Base-by-base conservation (phyloP, 2,113 vertebrate species). In the Chaenogobius annularis region DNA sequence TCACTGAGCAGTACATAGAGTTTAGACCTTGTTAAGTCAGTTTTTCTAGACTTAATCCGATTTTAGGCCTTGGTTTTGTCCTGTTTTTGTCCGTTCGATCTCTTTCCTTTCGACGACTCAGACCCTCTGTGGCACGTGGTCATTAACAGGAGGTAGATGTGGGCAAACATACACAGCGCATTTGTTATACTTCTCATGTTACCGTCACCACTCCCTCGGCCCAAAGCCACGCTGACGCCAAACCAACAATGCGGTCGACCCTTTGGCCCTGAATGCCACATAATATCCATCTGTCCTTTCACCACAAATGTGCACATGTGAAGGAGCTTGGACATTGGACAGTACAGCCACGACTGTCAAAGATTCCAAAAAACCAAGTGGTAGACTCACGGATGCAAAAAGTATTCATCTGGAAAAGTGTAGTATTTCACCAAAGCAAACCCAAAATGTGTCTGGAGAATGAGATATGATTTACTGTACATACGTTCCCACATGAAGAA, bases 141-240 rank as follows among this genome's bases (percentile, higher is more conserved):
- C 55, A 26, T 56, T 12, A 12, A 56, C 55, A 56, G 55, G 55
- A 23, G 20, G 20, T 23, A 23, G 22, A 12, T 23, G 55, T 10
- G 5, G 22, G 43, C 10, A 44, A 11, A 44, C 52, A 22, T n/a
- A 9, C n/a, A 26, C 55, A 5, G 3, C 23, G 10, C 55, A 56
- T 56, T 56, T 56, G 55, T 22, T 26, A 13, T 23, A 13, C 10
- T 23, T 23, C 55, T 56, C 55, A 56, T 56, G 55, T 56, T 56
- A 56, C 55, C 12, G 55, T 52, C 50, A n/a, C 50, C 50, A 52
- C 50, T 52, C 55, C 55, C 20, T 12, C 11, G 3, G 5, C 55
- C 55, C 22, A 56, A 56, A 56, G 55, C 55, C 55, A 13, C 55
- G 10, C 54, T 56, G 54, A 23, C 55, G 55, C 55, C 55, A 56